phyloP scores from a whole-genome alignment of 2,113 vertebrate genomes.

The Dryoscopus gambensis region DNA sequence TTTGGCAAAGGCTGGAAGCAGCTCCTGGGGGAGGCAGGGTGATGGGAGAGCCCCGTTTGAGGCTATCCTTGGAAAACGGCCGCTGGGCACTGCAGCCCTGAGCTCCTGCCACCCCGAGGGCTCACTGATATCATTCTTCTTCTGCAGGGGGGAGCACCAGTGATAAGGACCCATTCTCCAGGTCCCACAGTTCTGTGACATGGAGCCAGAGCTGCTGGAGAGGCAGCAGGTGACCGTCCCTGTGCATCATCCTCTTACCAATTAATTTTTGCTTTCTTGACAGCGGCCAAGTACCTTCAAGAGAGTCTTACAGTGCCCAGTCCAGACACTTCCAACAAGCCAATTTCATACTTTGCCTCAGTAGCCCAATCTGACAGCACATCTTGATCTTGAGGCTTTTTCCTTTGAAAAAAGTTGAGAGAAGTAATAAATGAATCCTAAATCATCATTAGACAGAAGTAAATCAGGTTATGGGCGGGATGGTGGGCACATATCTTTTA shows the following conservation, averaged over 20 bases:
- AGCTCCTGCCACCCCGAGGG: not conserved
- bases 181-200: not conserved
- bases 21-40: not conserved
- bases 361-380: not conserved
- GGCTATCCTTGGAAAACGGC: not conserved
- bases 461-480: not conserved
- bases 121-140: not conserved
- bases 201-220: not conserved
- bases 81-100: not conserved
- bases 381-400: not conserved
- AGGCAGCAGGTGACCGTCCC: accelerated
- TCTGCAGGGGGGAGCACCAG: not conserved
- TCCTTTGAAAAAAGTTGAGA: not conserved
- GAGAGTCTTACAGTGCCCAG: not conserved
- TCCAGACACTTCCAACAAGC: not conserved
- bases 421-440: not conserved
- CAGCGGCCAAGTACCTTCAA: not conserved
- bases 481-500: not conserved
- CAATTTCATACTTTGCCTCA: not conserved
- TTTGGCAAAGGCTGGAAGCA: not conserved
- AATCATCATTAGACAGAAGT: not conserved
- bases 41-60: not conserved
- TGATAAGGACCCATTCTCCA: not conserved
- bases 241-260: not conserved
- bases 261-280: not conserved